Base-by-base conservation (phyloP, 2,113 vertebrate species). In the Ailurus styani region DNA sequence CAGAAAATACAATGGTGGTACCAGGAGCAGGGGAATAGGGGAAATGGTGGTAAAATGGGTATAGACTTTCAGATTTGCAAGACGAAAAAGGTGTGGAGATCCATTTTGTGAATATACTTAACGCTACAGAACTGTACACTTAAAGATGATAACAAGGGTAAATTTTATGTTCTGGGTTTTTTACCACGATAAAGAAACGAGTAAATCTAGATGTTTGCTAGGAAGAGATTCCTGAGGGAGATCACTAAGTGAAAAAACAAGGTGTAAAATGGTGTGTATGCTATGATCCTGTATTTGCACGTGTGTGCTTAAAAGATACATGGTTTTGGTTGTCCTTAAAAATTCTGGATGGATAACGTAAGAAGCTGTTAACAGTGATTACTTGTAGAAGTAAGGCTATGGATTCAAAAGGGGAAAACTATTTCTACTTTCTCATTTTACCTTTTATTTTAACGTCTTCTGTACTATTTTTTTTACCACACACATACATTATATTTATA, bases 321-420 rank as follows among this genome's bases (percentile, higher is more conserved):
- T 79, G 45, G n/a, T n/a, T n/a, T n/a, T n/a, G n/a, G 47, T 83
- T 88, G 21, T 23, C 84, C 50, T 84, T 89, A 93, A 57, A 45
- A 87, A 31, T 52, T 91, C 82, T 83, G 70, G 34, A 91, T 84
- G 70, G 77, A 83, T 70, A 45, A 45, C 4, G 12, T 55, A 93
- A 92, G 68, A 96, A 94, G 23, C 70, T 95, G 18, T 70, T 72
- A 88, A 93, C 18, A 78, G 64, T 57, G n/a, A 18, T 86, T 90
- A 73, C 31, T 64, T 86, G 37, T 55, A 55, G 45, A 20, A 57
- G 7, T 85, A 29, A 95, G 90, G 45, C 42, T 73, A 62, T 12
- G 37, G 20, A 17, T 83, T 93, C 55, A 66, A 81, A 34, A 86
- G 15, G 17, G 42, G 27, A 34, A 90, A 93, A 77, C 4, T 55